Evolutionary conservation across 2,113 vertebrate species (phyloP), one percentile per base, ranked within the genome.

Genomic region (Natator depressus): DNA sequence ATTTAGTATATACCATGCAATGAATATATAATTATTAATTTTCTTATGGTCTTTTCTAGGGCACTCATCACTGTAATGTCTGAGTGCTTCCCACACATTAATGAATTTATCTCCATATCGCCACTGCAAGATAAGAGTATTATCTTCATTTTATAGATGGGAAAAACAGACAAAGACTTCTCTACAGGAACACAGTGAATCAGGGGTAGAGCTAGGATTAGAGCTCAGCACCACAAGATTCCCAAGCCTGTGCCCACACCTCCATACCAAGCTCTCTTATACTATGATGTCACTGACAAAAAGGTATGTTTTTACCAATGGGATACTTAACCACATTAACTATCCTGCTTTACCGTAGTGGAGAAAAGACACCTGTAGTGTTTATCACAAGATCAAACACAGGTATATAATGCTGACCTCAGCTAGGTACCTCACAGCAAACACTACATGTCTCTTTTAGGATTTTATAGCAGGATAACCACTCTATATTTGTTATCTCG

Each of bases 1-100:
- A 82, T 76, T 92, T 89, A 72, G 89, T 86, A 90, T 69, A 69
- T 89, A 91, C 29, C 51, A 54, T 7, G 89, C 80, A 93, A 78
- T 80, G 94, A 92, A 89, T 82, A 50, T 82, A 82, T 75, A 22
- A 80, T 47, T 80, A 76, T 92, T 93, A 51, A 84, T 27, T 25
- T 57, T 57, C 55, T 57, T 27, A 57, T 10, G 55, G 10, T 57
- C 55, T 57, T 57, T 57, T 57, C 25, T 89, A 51, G 20, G 51
- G 5, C 27, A 65, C 90, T 95, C 89, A 22, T 87, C 80, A 83
- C 51, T 89, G 42, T 89, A 20, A 84, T 90, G 62, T 35, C 59
- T 89, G 65, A 57, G 35, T 86, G 72, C 35, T 84, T 85, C 65
- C 35, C 89, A 82, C 93, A 62, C 42, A 57, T 80, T 85, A 80